Percentiles rank a stretch among this genome's conserved stretches.
Evolutionary conservation across 1,140 invertebrate genomes (phyloP).

Genomic region (Brachionus koreanus): DNA sequence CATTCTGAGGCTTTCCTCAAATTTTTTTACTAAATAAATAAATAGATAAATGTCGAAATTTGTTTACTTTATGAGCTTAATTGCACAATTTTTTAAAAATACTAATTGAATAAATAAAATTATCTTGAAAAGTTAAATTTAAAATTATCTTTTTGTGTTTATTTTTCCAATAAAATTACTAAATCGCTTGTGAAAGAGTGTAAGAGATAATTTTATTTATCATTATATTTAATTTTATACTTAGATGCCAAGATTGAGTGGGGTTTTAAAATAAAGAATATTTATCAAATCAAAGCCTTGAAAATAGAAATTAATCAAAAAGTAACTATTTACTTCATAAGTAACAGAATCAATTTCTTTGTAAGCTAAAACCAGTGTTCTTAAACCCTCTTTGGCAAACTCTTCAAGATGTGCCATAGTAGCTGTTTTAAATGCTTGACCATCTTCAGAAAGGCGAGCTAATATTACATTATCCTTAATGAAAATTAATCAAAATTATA

Average conservation of each 20-base stretch:
- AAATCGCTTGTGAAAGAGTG: no score
- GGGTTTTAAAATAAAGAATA: no score
- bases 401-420: constrained; percentile 82
- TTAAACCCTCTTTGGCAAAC: constrained; percentile 78
- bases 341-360: constrained; percentile 69
- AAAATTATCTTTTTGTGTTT: background rate
- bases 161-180: no score
- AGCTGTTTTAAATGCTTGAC: constrained; percentile 45
- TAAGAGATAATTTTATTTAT: no score
- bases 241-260: no score
- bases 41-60: no score
- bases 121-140: background rate
- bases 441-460: constrained; percentile 65
- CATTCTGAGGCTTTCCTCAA: no score
- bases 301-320: background rate
- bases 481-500: constrained; percentile 54
- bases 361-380: constrained; percentile 83
- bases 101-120: no score
- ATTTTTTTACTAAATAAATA: no score
- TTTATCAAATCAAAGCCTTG: background rate
- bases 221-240: no score
- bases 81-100: no score
- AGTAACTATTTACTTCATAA: constrained; percentile 57
- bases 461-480: constrained; percentile 68
- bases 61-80: no score